Conservation (phyloP, 2,888 invertebrate genomes). For the Eupithecia centaureata region DNA sequence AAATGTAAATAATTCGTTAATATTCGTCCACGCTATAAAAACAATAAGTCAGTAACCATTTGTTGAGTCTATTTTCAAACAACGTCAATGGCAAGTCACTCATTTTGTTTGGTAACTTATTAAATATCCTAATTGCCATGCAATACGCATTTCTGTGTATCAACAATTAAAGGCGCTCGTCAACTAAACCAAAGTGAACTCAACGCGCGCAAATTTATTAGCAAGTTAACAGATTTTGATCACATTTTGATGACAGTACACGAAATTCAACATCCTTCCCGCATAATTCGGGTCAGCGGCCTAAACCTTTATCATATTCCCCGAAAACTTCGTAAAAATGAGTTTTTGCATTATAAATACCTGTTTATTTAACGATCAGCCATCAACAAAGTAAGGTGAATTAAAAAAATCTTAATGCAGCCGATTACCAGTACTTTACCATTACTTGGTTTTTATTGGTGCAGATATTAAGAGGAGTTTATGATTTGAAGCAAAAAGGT, state of each 20-base stretch:
- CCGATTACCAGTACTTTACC: constrained; percentile 36
- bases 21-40: too few relatives aligned
- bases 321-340: constrained; percentile 13
- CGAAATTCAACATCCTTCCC: neutral
- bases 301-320: constrained; percentile 22
- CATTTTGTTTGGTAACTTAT: too few relatives aligned
- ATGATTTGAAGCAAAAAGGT: constrained; percentile 26
- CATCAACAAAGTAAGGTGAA: constrained; percentile 35
- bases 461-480: constrained; percentile 24
- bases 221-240: constrained; percentile 3
- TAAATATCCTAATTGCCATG: too few relatives aligned
- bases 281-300: neutral
- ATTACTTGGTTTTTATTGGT: constrained; percentile 23
- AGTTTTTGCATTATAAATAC: constrained; percentile 28
- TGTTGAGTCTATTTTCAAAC: too few relatives aligned
- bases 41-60: too few relatives aligned
- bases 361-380: constrained; percentile 31
- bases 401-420: constrained; percentile 39
- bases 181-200: neutral
- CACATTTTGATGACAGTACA: neutral
- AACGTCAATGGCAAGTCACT: too few relatives aligned
- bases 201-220: neutral
- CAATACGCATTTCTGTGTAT: too few relatives aligned
- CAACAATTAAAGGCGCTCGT: neutral
- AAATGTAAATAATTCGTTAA: too few relatives aligned